phyloP scores from a whole-genome alignment of 30 jellyfish, hydroid and myxozoan species.

The Catostylus mosaicus region DNA sequence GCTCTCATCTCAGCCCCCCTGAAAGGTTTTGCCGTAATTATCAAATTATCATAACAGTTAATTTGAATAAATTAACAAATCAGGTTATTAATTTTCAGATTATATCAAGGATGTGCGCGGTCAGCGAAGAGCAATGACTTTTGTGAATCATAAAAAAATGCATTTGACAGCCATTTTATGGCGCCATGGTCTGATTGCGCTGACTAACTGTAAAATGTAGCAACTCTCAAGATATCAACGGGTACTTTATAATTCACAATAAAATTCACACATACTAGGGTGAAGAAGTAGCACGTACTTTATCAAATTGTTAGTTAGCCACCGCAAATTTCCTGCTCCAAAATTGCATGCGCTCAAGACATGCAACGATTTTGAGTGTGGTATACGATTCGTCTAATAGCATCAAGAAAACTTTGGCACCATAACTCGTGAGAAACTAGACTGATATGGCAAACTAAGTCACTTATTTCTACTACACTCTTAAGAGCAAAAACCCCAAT shows the following conservation, averaged over 20 bases:
- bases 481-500: no score
- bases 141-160: not conserved
- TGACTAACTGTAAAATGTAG: conserved; percentile 51
- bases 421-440: no score
- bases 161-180: conserved; percentile 30
- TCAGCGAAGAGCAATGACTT: not conserved
- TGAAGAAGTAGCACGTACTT: conserved; percentile 29
- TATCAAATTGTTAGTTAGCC: conserved; percentile 20
- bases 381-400: no score
- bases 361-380: no score
- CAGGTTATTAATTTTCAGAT: conserved; percentile 15
- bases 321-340: conserved; percentile 34
- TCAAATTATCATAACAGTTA: conserved; percentile 3
- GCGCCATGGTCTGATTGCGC: conserved; percentile 66
- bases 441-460: no score
- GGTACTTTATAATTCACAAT: conserved; percentile 34
- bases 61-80: not conserved
- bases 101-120: conserved; percentile 5
- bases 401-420: no score
- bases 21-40: not conserved
- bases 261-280: conserved; percentile 19
- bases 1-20: not conserved
- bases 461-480: no score
- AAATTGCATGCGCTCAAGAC: not conserved
- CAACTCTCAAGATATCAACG: conserved; percentile 57